Evolutionary conservation across 30 jellyfish, hydroid and myxozoan genomes (phyloP).

Genomic region (Cassiopea xamachana): DNA sequence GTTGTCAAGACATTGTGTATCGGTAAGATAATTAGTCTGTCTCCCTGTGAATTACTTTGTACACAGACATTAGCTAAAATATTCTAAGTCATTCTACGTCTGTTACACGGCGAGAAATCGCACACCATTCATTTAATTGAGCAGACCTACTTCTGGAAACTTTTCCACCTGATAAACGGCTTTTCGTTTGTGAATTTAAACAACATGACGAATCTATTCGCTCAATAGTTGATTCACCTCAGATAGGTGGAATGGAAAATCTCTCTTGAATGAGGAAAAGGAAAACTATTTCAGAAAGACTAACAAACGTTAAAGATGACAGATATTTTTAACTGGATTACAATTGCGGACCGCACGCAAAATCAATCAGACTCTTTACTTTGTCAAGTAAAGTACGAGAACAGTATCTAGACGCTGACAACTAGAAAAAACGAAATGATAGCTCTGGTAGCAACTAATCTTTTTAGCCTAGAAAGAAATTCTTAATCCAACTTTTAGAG

Average conservation of each 20-base stretch:
- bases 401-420: neutral
- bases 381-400: slow-evolving; percentile 13
- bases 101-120: neutral
- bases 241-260: neutral
- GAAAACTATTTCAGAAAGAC: neutral
- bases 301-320: slow-evolving; percentile 19
- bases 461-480: slow-evolving; percentile 37
- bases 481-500: slow-evolving; percentile 1
- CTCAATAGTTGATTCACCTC: neutral
- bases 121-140: neutral
- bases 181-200: neutral
- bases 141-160: neutral
- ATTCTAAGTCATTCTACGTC: neutral
- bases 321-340: slow-evolving; percentile 30
- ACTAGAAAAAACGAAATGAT: no score
- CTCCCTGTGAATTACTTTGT: neutral
- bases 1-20: neutral
- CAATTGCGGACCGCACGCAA: slow-evolving; percentile 46
- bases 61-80: neutral
- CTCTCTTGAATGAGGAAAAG: neutral
- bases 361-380: slow-evolving; percentile 39
- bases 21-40: neutral
- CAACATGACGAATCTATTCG: neutral
- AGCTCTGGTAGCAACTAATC: no score
- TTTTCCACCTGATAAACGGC: neutral